Base-by-base conservation (phyloP, 2,113 vertebrate species). In the Phodopus roborovskii region DNA sequence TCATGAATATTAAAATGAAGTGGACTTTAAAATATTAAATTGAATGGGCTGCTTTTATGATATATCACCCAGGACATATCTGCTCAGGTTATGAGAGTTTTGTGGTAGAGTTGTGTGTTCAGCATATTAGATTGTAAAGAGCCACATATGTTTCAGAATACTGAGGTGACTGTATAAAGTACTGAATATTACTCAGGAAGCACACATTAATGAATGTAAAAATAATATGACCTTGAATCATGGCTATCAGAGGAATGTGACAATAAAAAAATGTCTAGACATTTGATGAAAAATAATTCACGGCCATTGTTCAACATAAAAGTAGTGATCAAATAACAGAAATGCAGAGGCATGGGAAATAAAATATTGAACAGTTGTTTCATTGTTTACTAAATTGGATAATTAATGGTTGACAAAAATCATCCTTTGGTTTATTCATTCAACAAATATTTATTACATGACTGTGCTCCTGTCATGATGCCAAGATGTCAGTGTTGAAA, bases 351-450 rank as follows among this genome's bases (percentile, higher is more conserved):
- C 45, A 58, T 58, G 16, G 7, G 9, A 94, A 96, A 68, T 83
- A 30, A 84, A 91, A 70, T 89, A 39, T 53, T n/a, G 39, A 88
- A 39, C 5, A 75, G 33, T 68, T 90, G 60, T 84, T 88, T 89
- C 6, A 88, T 56, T 48, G 50, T 75, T 60, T 30, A 50, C 7
- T 87, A 83, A 79, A 62, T 74, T 56, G 22, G 15, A 79, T 42
- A 73, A 92, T 64, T 68, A 81, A 68, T 42, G 0, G 4, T 66
- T 88, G 42, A 86, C 13, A 74, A 39, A 86, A 95, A 50, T 82
- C 62, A 42, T 5, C 42, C 5, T 93, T 96, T 82, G 56, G 78
- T 94, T 70, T 93, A 88, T 73, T 88, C 33, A 73, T 24, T 88
- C 4, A 58, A 56, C 39, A 88, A 33, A 62, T 68, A 91, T 85